These are phyloP conservation scores for Babyrousa celebensis DNA, from an alignment of 2,797 vertebrate genomes.

Conservation along the genomic window DNA sequence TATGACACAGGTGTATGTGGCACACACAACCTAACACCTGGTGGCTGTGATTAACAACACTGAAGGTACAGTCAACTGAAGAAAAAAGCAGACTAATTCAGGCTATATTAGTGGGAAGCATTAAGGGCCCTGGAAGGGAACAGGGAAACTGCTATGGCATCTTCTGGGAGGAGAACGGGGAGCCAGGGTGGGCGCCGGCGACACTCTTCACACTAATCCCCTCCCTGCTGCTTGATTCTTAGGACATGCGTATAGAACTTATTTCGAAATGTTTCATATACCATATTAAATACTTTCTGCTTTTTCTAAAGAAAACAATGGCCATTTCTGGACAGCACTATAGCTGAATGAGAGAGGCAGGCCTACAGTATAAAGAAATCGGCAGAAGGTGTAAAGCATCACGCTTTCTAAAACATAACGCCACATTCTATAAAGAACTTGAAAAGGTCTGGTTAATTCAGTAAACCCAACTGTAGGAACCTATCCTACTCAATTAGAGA, in stretches of 20 bases:
- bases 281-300: not conserved
- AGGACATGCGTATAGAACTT: not conserved
- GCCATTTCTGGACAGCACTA: not conserved
- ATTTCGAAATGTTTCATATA: no score
- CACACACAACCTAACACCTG: not conserved
- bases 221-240: not conserved
- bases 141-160: not conserved
- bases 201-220: no score
- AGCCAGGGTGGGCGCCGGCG: not conserved
- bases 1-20: no score
- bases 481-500: not conserved
- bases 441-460: not conserved
- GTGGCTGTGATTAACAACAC: accelerated
- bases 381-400: not conserved
- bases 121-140: accelerated
- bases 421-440: not conserved
- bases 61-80: accelerated
- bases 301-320: not conserved
- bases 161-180: no score
- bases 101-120: accelerated
- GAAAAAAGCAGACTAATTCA: not conserved
- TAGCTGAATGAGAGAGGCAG: not conserved
- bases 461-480: not conserved
- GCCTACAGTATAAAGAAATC: no score
- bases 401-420: not conserved